Conservation (phyloP, 1,140 invertebrate species). For the Galleria mellonella region DNA sequence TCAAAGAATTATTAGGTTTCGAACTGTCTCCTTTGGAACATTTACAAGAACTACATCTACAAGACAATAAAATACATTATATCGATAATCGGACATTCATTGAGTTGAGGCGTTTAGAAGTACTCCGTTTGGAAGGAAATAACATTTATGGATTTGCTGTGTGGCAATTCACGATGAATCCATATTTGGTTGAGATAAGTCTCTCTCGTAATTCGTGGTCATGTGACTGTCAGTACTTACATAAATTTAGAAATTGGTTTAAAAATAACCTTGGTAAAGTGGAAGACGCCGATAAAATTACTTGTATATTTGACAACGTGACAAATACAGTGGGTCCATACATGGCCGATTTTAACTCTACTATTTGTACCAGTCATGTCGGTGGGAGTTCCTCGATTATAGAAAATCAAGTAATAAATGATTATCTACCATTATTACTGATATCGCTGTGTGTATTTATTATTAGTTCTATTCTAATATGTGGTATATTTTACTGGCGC, state of each 20-base stretch:
- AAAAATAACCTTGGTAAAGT: slow-evolving; percentile 83
- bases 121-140: slow-evolving; percentile 90
- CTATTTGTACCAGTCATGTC: slow-evolving; percentile 79
- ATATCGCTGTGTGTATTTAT: slow-evolving; percentile 84
- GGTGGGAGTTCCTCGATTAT: slow-evolving; percentile 81
- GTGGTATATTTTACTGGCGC: slow-evolving; percentile 86
- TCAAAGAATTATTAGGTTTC: slow-evolving; percentile 86
- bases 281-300: slow-evolving; percentile 79
- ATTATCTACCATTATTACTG: slow-evolving; percentile 85
- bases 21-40: slow-evolving; percentile 89
- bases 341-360: slow-evolving; percentile 80
- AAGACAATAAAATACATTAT: slow-evolving; percentile 88
- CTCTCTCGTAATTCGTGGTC: slow-evolving; percentile 92
- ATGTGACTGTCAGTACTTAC: slow-evolving; percentile 90
- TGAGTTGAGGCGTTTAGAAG: slow-evolving; percentile 86
- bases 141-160: slow-evolving; percentile 85
- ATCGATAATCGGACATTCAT: slow-evolving; percentile 91
- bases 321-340: slow-evolving; percentile 77
- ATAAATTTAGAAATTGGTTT: slow-evolving; percentile 86
- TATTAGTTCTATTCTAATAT: slow-evolving; percentile 81
- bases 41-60: slow-evolving; percentile 89
- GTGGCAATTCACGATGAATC: slow-evolving; percentile 84
- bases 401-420: slow-evolving; percentile 85
- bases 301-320: slow-evolving; percentile 80
- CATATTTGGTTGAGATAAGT: slow-evolving; percentile 85